Base-by-base conservation (phyloP, 2,888 invertebrate genomes). In the Ommatoiulus sabulosus region DNA sequence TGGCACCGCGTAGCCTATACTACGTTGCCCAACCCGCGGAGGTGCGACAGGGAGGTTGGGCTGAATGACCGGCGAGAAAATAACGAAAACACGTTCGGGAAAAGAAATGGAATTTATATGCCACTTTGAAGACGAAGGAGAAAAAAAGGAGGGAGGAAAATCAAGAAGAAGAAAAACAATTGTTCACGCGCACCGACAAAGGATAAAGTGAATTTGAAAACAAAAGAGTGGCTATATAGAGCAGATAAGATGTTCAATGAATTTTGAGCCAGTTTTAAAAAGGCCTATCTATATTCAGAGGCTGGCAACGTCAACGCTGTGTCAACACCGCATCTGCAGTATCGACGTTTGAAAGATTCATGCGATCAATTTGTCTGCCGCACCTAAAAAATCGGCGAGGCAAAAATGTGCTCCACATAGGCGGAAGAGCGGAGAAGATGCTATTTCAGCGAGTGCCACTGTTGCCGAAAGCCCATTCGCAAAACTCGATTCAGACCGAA, bases 141-240 rank as follows among this genome's bases (percentile, higher is more conserved):
- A 80, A 80, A 80, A 80, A 80, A 43, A 10, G 80, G 24, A 15
- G 35, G 80, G 35, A 80, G 35, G 35, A 80, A 80, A 80, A 80
- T 80, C 80, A 80, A 80, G 80, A 80, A 35, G 80, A 80, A 80
- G 24, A 35, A 80, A 80, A 80, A 80, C 80, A 80, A 80, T 80
- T 80, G 80, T 80, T 35, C 80, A 35, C 35, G 80, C 80, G 80
- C 80, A 80, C 80, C 80, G 80, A 80, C 80, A 80, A 80, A 80
- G 80, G 80, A 80, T 80, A 80, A 80, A 80, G 80, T 80, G 80
- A 80, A 80, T 80, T 80, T 80, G 80, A 80, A 80, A 80, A 80
- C 80, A 80, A 80, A 80, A 80, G 10, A 80, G 80, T 80, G 80
- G 80, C 80, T 80, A 80, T 80, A 80, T 80, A 80, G 80, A 80